Conservation (phyloP, 2,888 invertebrate species). For the Stenotaenia linearis region DNA sequence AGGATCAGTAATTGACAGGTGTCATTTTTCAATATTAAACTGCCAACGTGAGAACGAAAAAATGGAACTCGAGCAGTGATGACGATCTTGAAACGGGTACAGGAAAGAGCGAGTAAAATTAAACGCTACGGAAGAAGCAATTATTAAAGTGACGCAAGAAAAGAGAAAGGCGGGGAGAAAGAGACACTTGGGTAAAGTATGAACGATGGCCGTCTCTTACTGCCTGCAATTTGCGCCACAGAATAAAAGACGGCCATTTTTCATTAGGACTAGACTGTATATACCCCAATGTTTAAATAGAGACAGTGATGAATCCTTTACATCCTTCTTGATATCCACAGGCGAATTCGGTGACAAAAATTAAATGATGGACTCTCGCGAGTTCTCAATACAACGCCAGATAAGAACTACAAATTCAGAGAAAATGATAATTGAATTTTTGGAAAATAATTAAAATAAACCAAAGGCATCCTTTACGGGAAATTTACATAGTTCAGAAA, state of each 20-base stretch:
- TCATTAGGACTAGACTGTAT: slow-evolving; percentile 8
- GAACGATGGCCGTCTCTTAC: slow-evolving; percentile 15
- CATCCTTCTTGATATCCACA: not conserved
- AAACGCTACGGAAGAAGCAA: not conserved
- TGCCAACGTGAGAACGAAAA: not conserved
- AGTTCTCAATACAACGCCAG: not conserved
- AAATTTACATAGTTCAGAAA: too few species aligned
- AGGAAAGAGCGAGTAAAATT: not conserved
- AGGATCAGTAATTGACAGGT: not conserved
- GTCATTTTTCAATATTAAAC: not conserved
- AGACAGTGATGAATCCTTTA: slow-evolving; percentile 7
- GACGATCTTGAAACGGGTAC: not conserved
- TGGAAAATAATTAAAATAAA: too few species aligned
- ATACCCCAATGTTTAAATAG: not conserved
- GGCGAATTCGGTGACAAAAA: not conserved
- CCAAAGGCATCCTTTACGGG: too few species aligned
- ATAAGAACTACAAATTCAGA: too few species aligned
- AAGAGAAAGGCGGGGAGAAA: not conserved
- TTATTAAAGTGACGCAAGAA: slow-evolving; percentile 5
- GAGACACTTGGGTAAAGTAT: not conserved
- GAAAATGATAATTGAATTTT: too few species aligned
- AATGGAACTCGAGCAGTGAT: not conserved
- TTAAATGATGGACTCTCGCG: not conserved
- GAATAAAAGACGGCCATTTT: slow-evolving; percentile 19
- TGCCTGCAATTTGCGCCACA: slow-evolving; percentile 17